Evolutionary conservation across 2,888 invertebrate genomes (phyloP).

Genomic region (Entomobrya proxima): DNA sequence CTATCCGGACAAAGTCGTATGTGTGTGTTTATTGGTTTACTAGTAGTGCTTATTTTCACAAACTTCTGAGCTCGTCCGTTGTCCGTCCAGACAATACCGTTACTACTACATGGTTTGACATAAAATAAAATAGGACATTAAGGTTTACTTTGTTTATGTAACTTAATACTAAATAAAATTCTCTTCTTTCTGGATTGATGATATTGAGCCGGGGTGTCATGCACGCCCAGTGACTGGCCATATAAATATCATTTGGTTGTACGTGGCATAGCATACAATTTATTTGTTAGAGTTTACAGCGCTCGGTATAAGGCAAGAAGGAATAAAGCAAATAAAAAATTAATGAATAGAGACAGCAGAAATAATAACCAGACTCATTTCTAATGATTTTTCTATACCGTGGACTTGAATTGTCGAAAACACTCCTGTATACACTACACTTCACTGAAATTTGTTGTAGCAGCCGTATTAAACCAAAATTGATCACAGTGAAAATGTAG

Average conservation of each 20-base stretch:
- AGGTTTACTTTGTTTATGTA: constrained; percentile 9
- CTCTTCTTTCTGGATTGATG: not conserved
- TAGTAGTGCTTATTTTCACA: constrained; percentile 39
- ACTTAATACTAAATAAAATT: constrained; percentile 21
- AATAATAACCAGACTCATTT: constrained; percentile 5
- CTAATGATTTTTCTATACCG: not conserved
- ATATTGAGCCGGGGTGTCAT: constrained; percentile 3
- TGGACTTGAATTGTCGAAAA: not conserved
- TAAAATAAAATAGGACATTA: constrained; percentile 33
- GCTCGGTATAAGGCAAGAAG: not conserved
- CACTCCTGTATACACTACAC: not conserved
- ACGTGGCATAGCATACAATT: not conserved
- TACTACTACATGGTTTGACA: not conserved
- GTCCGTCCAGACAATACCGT: constrained; percentile 13
- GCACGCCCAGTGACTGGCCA: not conserved
- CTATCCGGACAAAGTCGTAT: constrained; percentile 24
- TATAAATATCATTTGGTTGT: not conserved
- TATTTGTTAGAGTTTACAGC: not conserved
- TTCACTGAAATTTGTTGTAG: not conserved
- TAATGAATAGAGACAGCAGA: constrained; percentile 20
- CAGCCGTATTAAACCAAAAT: no score
- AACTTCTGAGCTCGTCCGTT: constrained; percentile 28
- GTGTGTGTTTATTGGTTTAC: constrained; percentile 38
- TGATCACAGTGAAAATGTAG: no score
- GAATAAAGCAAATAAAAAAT: constrained; percentile 12